Conservation (phyloP, 2,888 invertebrate genomes). For the Mantis religiosa region DNA sequence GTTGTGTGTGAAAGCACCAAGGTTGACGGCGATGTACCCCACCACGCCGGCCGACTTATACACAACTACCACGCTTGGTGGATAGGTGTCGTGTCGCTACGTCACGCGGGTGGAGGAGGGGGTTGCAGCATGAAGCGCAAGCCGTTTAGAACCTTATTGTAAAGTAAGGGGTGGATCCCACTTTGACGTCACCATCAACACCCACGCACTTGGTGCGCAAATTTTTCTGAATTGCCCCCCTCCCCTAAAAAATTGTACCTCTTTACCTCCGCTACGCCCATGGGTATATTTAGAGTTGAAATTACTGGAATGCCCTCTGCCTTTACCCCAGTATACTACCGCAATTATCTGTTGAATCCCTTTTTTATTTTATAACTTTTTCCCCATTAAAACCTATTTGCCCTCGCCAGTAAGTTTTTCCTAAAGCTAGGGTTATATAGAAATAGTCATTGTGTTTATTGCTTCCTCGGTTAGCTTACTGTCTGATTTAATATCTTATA, state of each 20-base stretch:
- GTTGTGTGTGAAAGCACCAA: neutral
- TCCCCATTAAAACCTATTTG: too few relatives aligned
- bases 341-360: neutral
- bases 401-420: too few relatives aligned
- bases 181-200: neutral
- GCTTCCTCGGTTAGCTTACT: too few relatives aligned
- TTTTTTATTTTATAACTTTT: neutral
- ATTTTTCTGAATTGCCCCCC: neutral
- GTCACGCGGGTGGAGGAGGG: neutral
- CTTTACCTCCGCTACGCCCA: neutral
- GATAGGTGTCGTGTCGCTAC: neutral
- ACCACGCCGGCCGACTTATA: neutral
- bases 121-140: neutral
- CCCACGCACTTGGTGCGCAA: neutral
- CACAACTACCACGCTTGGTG: neutral
- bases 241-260: neutral
- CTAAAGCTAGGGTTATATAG: too few relatives aligned
- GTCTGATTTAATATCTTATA: too few relatives aligned
- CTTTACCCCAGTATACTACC: neutral
- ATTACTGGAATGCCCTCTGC: neutral
- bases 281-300: neutral
- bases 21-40: neutral
- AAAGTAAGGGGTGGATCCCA: neutral
- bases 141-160: neutral
- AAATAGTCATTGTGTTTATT: too few relatives aligned